Conservation (phyloP, 1,140 invertebrate species). For the Leptinotarsa texana region DNA sequence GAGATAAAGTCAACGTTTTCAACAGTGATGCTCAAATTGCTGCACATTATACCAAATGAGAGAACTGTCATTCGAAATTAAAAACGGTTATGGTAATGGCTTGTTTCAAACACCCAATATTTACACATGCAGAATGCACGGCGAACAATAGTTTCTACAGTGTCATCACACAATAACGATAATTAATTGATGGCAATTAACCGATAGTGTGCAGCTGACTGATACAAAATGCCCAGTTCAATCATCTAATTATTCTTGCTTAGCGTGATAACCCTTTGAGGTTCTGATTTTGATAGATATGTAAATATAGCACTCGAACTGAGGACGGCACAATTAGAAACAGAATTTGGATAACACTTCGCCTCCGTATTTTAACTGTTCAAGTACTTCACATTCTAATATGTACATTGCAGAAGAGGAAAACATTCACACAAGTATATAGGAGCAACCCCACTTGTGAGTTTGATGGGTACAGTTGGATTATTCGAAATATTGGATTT, state of each 20-base stretch:
- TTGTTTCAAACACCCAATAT: constrained; percentile 22
- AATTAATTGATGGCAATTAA: constrained; percentile 54
- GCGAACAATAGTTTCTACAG: constrained; percentile 39
- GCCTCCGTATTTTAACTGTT: not conserved
- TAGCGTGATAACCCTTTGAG: constrained; percentile 52
- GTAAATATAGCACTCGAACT: constrained; percentile 47
- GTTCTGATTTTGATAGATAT: constrained; percentile 53
- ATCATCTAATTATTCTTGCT: constrained; percentile 55
- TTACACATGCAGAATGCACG: constrained; percentile 40
- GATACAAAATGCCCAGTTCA: constrained; percentile 55
- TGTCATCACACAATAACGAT: constrained; percentile 45
- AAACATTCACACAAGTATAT: not conserved
- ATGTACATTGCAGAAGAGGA: not conserved
- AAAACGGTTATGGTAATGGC: constrained; percentile 1
- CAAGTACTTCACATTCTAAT: not conserved
- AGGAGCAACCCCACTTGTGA: not conserved
- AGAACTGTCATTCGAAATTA: constrained; percentile 5
- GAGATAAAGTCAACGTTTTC: too few relatives aligned
- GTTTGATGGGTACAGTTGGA: not conserved
- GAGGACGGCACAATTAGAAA: constrained; percentile 41
- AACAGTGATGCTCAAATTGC: not conserved
- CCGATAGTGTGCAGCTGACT: constrained; percentile 55
- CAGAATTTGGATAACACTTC: constrained; percentile 22
- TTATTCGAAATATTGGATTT: too few relatives aligned
- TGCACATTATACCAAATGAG: not conserved